Evolutionary conservation across 2,113 vertebrate species (phyloP).

Genomic region (Ramphastos sulfuratus): DNA sequence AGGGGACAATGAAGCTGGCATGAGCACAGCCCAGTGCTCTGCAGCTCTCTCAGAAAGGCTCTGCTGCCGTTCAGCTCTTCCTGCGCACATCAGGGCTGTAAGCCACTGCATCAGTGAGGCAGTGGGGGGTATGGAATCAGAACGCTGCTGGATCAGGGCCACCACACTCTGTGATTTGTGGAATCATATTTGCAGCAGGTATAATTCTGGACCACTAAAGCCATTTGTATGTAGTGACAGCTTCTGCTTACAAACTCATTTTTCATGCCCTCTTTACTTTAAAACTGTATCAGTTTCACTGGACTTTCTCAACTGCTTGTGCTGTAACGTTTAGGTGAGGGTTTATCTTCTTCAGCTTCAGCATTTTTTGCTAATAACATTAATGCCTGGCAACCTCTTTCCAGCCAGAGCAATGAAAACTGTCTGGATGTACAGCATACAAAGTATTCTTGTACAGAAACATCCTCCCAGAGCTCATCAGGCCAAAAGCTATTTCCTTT

Average conservation of each 20-base stretch:
- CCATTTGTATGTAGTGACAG: neutral
- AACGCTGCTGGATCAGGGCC: neutral
- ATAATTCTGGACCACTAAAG: neutral
- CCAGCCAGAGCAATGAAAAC: slow-evolving; percentile 29
- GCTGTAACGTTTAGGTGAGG: neutral
- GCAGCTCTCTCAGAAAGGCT: neutral
- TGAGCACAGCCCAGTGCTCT: neutral
- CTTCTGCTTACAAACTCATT: neutral
- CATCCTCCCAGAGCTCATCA: slow-evolving; percentile 11
- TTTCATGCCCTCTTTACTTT: neutral
- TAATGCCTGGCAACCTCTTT: slow-evolving; percentile 21
- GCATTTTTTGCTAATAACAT: slow-evolving; percentile 19
- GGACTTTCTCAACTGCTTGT: neutral
- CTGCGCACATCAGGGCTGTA: neutral
- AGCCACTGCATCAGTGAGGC: neutral
- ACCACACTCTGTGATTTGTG: neutral
- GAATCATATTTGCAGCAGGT: neutral
- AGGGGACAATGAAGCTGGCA: neutral
- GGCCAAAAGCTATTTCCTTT: slow-evolving; percentile 59
- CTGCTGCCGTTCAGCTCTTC: neutral
- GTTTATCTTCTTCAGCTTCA: slow-evolving; percentile 40
- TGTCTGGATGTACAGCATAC: slow-evolving; percentile 42
- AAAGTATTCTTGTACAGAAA: slow-evolving; percentile 53
- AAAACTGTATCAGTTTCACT: neutral
- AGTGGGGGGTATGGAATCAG: neutral